Evolutionary conservation across 2,888 invertebrate genomes (phyloP), one percentile per base, ranked within the genome.

Genomic region (Drosophila cognata): DNA sequence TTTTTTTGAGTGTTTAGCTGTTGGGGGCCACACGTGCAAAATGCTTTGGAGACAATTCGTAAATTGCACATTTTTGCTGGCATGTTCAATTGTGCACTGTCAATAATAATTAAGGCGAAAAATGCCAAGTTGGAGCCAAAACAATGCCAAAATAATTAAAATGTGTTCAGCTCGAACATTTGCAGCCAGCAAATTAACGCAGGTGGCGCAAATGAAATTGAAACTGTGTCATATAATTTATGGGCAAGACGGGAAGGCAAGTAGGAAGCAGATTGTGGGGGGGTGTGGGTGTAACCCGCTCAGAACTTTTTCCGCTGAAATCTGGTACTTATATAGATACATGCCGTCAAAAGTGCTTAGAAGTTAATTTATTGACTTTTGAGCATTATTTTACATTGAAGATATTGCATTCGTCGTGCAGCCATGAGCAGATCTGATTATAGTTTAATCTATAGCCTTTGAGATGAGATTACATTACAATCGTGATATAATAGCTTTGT

Each of bases 11-110:
- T 11, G 51, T 77, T 79, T 81, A 73, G 79, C 75, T 46, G 46
- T 25, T 25, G 68, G 60, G 52, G 62, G 51, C 48, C 60, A 57
- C 85, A 77, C 77, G 71, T 73, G 87, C 61, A 71, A 74, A 70
- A 63, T 61, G 31, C 31, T 46, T 21, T 16, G 11, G 55, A 64
- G 56, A 55, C 71, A 79, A 70, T 74, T 60, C 18, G 62, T 70
- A 73, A 79, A 77, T 71, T 63, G 79, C 63, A 77, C 21, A 21
- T 21, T 79, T 74, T 75, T 74, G 50, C 67, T 48, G 62, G 53
- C 21, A 76, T 69, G 58, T 58, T 51, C 59, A 58, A 81, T 71
- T 68, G 68, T 68, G 68, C 57, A 77, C 74, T 67, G 52, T 46
- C 25, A 50, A 60, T 70, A 60, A 55, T 36, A 55, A 61, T 65